Base-by-base conservation (phyloP, 1,140 invertebrate species). In the Bombyx mandarina region DNA sequence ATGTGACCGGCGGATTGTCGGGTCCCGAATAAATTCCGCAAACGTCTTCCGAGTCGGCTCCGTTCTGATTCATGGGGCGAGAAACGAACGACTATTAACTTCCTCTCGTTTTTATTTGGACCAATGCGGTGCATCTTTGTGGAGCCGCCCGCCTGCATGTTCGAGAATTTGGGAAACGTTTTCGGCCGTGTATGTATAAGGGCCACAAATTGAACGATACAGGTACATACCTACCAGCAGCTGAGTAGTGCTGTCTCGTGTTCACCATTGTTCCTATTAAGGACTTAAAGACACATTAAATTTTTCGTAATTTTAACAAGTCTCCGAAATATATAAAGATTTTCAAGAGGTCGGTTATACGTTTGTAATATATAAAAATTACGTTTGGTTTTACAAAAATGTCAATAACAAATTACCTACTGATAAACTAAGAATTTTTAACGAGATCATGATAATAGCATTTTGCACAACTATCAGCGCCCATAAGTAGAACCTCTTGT, bases 51-150 rank as follows among this genome's bases (percentile, higher is more conserved):
- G 70, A 58, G 65, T 72, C 57, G 63, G 56, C 57, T 61, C 63
- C 67, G 57, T 35, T 58, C 72, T 86, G 84, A 87, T 87, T 87
- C 86, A 87, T 87, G 76, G 77, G 63, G 70, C 75, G 77, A 78
- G 75, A 76, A 74, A 52, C 49, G 62, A 60, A 73, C 71, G 78
- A 84, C 85, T 83, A 86, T 84, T 77, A 79, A 73, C 71, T 68
- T 60, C 22, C 22, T 49, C 8, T 62, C 53, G 66, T 82, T 82
- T 78, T 81, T 83, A 76, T 77, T 71, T 60, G 54, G 52, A 35
- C 58, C 54, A 66, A 63, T 56, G 61, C 57, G 54, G 49, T 54
- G 62, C 58, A 50, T 63, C 62, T 67, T 67, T 64, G 67, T 63
- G 22, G 59, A 54, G 60, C 58, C 65, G 66, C 62, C 58, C 58